Evolutionary conservation across 2,113 vertebrate genomes (phyloP).

Genomic region (Setophaga coronata): DNA sequence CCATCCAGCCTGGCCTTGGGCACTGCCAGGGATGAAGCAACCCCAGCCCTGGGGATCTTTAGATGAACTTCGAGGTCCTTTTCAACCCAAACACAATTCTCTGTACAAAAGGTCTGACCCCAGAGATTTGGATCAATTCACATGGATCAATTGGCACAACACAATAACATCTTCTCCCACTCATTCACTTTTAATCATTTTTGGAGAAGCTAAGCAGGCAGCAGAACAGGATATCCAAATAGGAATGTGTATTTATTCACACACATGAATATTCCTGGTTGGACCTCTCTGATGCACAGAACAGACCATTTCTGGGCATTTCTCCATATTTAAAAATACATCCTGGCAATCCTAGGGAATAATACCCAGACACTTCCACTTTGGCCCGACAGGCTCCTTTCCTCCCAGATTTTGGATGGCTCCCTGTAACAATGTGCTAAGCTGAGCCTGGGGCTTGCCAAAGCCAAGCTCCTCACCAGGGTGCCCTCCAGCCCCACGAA

Average conservation of each 20-base stretch:
- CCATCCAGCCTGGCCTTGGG: rapidly evolving
- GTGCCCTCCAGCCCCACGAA: not conserved
- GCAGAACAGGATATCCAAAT: not conserved
- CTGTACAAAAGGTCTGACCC: not conserved
- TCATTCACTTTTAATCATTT: not conserved
- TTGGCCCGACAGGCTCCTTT: not conserved
- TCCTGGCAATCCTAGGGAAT: not conserved
- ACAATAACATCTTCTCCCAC: not conserved
- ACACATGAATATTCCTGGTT: not conserved
- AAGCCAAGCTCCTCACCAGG: not conserved
- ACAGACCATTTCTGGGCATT: not conserved
- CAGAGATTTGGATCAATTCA: not conserved
- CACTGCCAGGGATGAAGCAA: not conserved
- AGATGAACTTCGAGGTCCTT: not conserved
- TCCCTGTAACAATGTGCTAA: not conserved
- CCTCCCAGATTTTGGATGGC: not conserved
- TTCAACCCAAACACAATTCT: not conserved
- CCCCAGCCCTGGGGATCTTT: not conserved
- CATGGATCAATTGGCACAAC: rapidly evolving
- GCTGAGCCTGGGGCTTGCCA: not conserved
- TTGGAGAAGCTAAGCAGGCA: not conserved
- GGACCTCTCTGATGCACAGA: not conserved
- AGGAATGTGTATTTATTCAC: not conserved
- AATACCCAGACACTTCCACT: constrained; percentile 21
- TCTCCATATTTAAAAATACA: constrained; percentile 8